phyloP scores from a whole-genome alignment of 2,113 vertebrate genomes.

The Xerus inauris region DNA sequence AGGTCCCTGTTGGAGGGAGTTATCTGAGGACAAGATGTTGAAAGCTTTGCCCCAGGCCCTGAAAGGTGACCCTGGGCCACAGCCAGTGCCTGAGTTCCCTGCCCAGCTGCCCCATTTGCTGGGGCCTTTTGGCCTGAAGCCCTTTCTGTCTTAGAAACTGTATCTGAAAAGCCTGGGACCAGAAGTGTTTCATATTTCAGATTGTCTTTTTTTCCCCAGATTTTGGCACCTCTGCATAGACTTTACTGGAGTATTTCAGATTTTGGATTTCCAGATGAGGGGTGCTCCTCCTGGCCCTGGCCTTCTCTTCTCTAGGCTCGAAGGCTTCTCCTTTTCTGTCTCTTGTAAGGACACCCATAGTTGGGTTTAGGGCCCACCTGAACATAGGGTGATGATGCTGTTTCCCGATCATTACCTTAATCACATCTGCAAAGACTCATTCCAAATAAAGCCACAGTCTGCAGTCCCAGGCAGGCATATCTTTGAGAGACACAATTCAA shows the following conservation, averaged over 20 bases:
- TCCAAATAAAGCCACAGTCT: neutral
- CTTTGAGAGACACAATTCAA: neutral
- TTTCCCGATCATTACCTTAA: neutral
- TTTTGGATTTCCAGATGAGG: neutral
- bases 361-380: neutral
- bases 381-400: neutral
- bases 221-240: neutral
- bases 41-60: slow-evolving; percentile 8
- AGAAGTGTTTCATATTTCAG: neutral
- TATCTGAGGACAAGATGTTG: slow-evolving; percentile 55
- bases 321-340: neutral
- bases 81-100: neutral
- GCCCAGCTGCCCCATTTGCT: neutral
- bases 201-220: neutral
- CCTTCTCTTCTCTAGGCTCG: neutral
- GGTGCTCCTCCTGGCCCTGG: neutral
- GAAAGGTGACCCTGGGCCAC: neutral
- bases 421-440: neutral
- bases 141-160: neutral
- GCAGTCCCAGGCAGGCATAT: neutral
- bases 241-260: neutral
- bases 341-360: neutral
- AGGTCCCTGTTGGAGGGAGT: neutral
- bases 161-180: neutral
- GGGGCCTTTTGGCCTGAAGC: neutral